Evolutionary conservation across 2,113 vertebrate genomes (phyloP).

Genomic region (Cyanoramphus novaezelandiae): DNA sequence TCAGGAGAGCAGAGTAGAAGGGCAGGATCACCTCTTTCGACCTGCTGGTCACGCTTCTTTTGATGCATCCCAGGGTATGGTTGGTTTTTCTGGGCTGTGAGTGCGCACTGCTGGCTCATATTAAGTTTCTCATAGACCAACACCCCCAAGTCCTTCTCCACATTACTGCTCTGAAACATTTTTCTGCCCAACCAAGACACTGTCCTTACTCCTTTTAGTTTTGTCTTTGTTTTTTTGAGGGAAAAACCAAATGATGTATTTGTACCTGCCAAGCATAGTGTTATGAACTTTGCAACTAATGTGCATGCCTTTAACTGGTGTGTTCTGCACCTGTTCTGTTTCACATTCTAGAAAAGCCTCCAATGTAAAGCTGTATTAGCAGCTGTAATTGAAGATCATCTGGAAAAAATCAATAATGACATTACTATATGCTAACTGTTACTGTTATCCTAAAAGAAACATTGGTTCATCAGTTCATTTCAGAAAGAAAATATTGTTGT

Average conservation of each 20-base stretch:
- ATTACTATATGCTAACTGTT: background rate
- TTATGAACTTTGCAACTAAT: background rate
- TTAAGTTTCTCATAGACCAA: background rate
- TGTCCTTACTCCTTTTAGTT: background rate
- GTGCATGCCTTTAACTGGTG: background rate
- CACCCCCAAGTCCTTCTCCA: background rate
- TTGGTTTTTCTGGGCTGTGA: background rate
- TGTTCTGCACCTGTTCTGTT: background rate
- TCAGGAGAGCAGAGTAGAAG: too few relatives aligned
- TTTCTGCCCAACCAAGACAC: background rate
- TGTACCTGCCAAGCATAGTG: background rate
- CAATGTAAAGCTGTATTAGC: background rate
- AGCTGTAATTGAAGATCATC: slow-evolving; percentile 11
- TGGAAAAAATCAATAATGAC: background rate
- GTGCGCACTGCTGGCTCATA: background rate
- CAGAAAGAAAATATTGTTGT: background rate
- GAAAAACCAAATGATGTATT: background rate
- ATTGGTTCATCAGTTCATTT: background rate
- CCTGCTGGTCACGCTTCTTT: background rate
- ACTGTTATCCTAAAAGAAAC: background rate
- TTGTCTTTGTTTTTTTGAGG: background rate
- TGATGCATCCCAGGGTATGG: background rate
- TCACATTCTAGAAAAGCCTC: background rate
- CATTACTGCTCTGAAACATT: background rate
- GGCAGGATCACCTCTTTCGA: background rate